phyloP scores from a whole-genome alignment of 2,797 vertebrate genomes.

The Oryzias dopingdopingensis region DNA sequence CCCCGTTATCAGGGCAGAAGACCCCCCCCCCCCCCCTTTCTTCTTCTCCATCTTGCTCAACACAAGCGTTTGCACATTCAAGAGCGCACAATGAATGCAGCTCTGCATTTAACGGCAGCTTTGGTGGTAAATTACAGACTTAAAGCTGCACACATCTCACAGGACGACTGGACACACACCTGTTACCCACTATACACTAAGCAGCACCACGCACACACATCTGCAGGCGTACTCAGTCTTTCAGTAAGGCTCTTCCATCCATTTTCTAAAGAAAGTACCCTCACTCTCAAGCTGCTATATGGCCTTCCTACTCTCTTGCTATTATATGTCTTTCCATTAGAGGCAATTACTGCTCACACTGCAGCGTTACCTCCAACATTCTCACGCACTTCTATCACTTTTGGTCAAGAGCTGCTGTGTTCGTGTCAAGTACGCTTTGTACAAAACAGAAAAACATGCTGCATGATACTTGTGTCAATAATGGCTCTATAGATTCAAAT shows the following conservation, averaged over 20 bases:
- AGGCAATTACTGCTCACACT: conserved; percentile 64
- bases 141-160: conserved; percentile 31
- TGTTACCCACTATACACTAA: conserved; percentile 43
- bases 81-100: conserved; percentile 15
- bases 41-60: conserved; percentile 21
- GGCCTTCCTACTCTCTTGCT: conserved; percentile 66
- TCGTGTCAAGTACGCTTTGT: conserved; percentile 60
- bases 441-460: conserved; percentile 48
- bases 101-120: conserved; percentile 44
- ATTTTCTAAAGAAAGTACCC: conserved; percentile 66
- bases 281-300: conserved; percentile 61
- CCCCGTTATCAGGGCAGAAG: neutral
- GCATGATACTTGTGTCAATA: conserved; percentile 43
- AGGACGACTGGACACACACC: conserved; percentile 54
- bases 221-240: conserved; percentile 9
- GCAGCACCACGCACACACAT: conserved; percentile 7
- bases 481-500: conserved; percentile 4
- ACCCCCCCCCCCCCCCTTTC: neutral
- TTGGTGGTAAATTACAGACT: conserved; percentile 59
- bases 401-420: conserved; percentile 59
- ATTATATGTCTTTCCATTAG: conserved; percentile 71
- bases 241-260: conserved; percentile 51
- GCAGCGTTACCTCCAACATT: conserved; percentile 45
- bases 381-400: conserved; percentile 52
- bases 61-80: conserved; percentile 13